phyloP scores from a whole-genome alignment of 2,113 vertebrate species.

The Calypte anna region DNA sequence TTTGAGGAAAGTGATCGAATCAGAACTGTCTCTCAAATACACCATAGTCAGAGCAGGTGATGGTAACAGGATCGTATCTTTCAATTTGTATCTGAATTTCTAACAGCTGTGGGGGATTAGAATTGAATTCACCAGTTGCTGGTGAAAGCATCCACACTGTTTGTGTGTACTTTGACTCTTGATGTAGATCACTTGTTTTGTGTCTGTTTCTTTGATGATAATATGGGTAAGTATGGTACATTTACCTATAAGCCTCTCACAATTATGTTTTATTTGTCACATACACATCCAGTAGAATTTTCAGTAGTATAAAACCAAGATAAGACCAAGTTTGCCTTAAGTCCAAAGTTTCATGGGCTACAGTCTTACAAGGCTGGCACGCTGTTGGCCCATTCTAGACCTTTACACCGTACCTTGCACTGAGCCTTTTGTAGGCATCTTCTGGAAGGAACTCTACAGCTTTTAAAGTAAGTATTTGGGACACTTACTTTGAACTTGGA shows the following conservation, averaged over 20 bases:
- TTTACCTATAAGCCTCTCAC: background rate
- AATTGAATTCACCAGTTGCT: background rate
- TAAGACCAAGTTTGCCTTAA: background rate
- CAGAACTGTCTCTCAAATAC: background rate
- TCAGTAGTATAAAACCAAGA: background rate
- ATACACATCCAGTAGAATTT: accelerated
- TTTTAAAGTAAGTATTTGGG: background rate
- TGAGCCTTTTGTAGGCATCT: background rate
- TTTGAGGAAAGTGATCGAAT: background rate
- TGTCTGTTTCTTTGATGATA: background rate
- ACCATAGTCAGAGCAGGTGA: background rate
- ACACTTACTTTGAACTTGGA: background rate
- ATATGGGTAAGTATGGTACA: background rate
- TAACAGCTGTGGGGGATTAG: background rate
- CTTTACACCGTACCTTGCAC: background rate
- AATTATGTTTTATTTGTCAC: background rate
- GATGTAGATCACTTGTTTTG: background rate
- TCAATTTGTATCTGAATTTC: background rate
- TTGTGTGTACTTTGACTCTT: background rate
- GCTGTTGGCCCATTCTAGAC: background rate
- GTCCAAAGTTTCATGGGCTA: background rate
- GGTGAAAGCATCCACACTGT: background rate
- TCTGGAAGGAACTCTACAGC: background rate
- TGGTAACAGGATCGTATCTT: background rate
- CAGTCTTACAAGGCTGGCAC: background rate